These are phyloP conservation scores for Magallana angulata DNA, from an alignment of 1,140 invertebrate species.

Conservation along the genomic window DNA sequence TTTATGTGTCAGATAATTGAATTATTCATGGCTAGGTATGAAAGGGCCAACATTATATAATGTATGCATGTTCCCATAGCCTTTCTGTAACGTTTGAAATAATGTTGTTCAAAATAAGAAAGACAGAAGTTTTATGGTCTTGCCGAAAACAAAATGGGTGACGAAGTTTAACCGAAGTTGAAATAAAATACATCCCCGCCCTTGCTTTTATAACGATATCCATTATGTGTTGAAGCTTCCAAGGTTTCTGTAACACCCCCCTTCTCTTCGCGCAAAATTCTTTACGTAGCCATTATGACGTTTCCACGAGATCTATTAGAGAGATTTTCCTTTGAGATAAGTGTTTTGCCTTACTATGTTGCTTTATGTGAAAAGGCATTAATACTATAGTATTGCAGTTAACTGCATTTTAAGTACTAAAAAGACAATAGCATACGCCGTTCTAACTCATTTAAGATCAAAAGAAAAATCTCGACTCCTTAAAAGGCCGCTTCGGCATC, in stretches of 20 bases:
- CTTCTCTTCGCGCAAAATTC: not conserved
- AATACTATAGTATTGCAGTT: conserved; percentile 36
- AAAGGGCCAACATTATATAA: conserved; percentile 19
- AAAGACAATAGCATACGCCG: conserved; percentile 16
- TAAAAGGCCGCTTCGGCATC: conserved; percentile 5
- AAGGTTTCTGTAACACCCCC: not conserved
- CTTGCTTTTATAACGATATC: not conserved
- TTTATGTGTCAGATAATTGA: conserved; percentile 27
- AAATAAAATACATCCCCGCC: conserved; percentile 18
- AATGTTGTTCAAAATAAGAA: not conserved
- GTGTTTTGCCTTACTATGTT: conserved; percentile 15
- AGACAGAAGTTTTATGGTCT: not conserved
- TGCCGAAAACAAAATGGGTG: conserved; percentile 28
- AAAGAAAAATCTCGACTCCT: not conserved
- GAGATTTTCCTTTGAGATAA: conserved; percentile 32
- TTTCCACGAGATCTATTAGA: conserved; percentile 25
- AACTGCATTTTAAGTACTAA: conserved; percentile 23
- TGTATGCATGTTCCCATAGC: conserved; percentile 15
- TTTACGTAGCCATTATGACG: not conserved
- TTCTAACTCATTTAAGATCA: conserved; percentile 38
- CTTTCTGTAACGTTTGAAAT: not conserved
- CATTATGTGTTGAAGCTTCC: conserved; percentile 2
- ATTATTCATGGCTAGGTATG: conserved; percentile 31
- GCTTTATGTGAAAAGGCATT: conserved; percentile 32
- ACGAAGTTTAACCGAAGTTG: not conserved